Conservation (phyloP, 2,797 vertebrate genomes). For the Dallia pectoralis region DNA sequence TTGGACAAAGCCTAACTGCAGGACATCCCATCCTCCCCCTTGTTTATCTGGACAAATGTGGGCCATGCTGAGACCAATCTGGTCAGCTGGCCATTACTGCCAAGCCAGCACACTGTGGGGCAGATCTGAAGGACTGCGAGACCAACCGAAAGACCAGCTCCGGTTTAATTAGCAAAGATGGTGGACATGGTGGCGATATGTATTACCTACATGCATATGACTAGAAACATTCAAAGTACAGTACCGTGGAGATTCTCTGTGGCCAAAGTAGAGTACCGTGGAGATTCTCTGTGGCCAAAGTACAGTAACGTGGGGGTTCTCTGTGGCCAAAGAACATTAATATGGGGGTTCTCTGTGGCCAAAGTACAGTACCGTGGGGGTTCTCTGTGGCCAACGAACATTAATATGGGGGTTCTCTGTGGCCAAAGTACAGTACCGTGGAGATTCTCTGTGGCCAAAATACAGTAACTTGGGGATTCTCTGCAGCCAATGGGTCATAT, state of each 20-base stretch:
- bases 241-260: too few relatives aligned
- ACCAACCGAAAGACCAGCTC: background rate
- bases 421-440: background rate
- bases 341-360: background rate
- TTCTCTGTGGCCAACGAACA: background rate
- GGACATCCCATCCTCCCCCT: slow-evolving; percentile 25
- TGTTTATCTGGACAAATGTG: slow-evolving; percentile 47
- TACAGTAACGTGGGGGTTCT: background rate
- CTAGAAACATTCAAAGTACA: background rate
- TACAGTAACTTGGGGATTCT: too few relatives aligned
- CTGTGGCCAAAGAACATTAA: background rate
- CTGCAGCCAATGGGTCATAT: background rate
- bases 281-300: background rate
- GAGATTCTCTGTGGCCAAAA: background rate
- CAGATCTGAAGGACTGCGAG: background rate
- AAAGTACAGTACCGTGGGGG: background rate
- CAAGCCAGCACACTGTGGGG: slow-evolving; percentile 9
- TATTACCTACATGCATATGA: background rate
- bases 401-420: background rate
- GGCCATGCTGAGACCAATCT: slow-evolving; percentile 53
- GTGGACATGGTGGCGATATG: background rate
- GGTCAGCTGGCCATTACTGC: slow-evolving; percentile 42
- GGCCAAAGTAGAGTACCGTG: background rate
- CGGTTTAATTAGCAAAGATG: background rate
- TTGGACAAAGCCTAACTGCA: slow-evolving; percentile 34